These are phyloP conservation scores for Amphilophus citrinellus DNA, from an alignment of 2,113 vertebrate genomes.

Conservation along the genomic window DNA sequence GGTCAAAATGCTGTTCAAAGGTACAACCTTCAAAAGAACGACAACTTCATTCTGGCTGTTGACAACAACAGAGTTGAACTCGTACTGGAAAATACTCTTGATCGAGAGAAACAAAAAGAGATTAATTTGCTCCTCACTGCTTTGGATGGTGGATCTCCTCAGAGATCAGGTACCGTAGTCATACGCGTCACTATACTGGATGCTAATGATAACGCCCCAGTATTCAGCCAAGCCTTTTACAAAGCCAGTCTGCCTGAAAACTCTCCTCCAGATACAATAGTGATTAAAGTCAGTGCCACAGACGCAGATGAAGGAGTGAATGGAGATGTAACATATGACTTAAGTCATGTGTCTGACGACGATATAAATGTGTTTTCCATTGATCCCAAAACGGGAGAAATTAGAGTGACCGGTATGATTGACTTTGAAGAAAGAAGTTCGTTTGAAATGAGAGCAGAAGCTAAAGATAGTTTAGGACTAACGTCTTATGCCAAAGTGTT, in stretches of 20 bases:
- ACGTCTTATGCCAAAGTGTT: slow-evolving; percentile 71
- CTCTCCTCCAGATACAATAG: slow-evolving; percentile 51
- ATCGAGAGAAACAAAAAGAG: slow-evolving; percentile 60
- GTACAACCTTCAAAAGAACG: slow-evolving; percentile 76
- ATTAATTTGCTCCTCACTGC: slow-evolving; percentile 77
- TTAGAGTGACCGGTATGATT: slow-evolving; percentile 62
- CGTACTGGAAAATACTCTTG: slow-evolving; percentile 41
- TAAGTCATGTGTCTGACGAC: slow-evolving; percentile 49
- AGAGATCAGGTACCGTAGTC: slow-evolving; percentile 12
- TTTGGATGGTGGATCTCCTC: slow-evolving; percentile 76
- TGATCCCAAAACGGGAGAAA: slow-evolving; percentile 73
- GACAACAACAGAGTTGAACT: slow-evolving; percentile 64
- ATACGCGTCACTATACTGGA: slow-evolving; percentile 7
- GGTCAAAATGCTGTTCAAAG: slow-evolving; percentile 83
- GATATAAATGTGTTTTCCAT: slow-evolving; percentile 67
- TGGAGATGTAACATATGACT: slow-evolving; percentile 78
- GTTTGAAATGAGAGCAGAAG: slow-evolving; percentile 75
- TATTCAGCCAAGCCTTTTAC: slow-evolving; percentile 5
- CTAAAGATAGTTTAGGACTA: slow-evolving; percentile 80
- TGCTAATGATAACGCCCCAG: slow-evolving; percentile 28
- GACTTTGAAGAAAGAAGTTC: slow-evolving; percentile 79
- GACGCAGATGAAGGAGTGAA: slow-evolving; percentile 81
- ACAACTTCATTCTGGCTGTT: slow-evolving; percentile 77
- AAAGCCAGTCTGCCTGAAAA: neutral
- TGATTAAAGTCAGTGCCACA: slow-evolving; percentile 78